These are phyloP conservation scores for Halocaridina rubra DNA, from an alignment of 2,888 invertebrate species.

Conservation along the genomic window DNA sequence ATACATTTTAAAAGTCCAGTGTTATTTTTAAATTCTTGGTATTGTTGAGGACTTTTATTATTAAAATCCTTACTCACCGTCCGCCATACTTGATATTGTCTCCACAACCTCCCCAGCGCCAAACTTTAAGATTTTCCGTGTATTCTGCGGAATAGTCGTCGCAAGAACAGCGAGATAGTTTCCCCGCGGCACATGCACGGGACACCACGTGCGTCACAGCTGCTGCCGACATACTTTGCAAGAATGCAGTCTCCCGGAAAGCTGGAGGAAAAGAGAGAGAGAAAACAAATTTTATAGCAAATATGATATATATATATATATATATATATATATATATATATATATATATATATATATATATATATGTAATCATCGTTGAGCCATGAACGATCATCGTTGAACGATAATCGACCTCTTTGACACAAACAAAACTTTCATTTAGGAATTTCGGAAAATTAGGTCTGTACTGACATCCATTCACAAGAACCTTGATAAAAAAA, in stretches of 20 bases:
- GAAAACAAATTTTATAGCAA: background rate
- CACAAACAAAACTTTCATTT: background rate
- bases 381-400: background rate
- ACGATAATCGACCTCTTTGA: background rate
- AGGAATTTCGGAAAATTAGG: background rate
- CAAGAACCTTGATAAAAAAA: no score
- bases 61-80: no score
- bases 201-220: slow-evolving; percentile 82
- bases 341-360: background rate
- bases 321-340: background rate
- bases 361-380: background rate
- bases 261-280: slow-evolving; percentile 67
- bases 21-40: no score
- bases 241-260: slow-evolving; percentile 85
- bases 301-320: background rate
- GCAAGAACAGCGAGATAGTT: slow-evolving; percentile 82
- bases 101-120: slow-evolving; percentile 85
- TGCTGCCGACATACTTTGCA: slow-evolving; percentile 84
- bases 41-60: no score
- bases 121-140: slow-evolving; percentile 77
- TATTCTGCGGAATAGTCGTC: slow-evolving; percentile 78
- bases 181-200: slow-evolving; percentile 81
- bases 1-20: no score
- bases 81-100: slow-evolving; percentile 83
- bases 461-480: no score